Evolutionary conservation across 2,113 vertebrate genomes (phyloP).

Genomic region (Sceloporus undulatus): DNA sequence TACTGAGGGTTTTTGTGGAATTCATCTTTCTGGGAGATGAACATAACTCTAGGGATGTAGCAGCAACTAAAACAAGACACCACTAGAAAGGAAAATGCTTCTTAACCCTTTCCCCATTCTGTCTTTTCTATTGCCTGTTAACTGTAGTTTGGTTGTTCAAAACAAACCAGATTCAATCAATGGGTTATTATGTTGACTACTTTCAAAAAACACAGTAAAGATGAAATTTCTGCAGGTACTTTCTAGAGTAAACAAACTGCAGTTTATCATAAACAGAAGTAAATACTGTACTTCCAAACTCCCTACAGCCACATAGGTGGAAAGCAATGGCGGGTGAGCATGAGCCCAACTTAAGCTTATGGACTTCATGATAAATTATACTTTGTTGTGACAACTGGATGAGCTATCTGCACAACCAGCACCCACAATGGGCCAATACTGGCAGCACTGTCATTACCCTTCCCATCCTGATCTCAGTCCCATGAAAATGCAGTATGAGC

Average conservation of each 20-base stretch:
- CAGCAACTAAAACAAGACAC: background rate
- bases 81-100: background rate
- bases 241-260: background rate
- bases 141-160: background rate
- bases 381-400: background rate
- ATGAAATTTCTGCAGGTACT: background rate
- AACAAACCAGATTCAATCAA: background rate
- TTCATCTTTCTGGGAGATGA: background rate
- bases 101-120: background rate
- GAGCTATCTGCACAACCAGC: background rate
- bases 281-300: background rate
- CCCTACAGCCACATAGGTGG: too few species aligned
- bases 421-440: too few species aligned
- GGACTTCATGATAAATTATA: background rate
- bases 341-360: background rate
- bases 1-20: background rate
- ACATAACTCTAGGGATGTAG: background rate
- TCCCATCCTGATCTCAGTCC: too few species aligned
- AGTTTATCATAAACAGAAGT: background rate
- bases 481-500: too few species aligned
- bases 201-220: background rate
- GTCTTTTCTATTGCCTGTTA: background rate
- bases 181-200: background rate
- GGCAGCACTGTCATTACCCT: too few species aligned
- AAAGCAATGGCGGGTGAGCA: background rate